A percentile compares a stretch with the other conserved stretches of the same genome.
phyloP scores from a whole-genome alignment of 23 tunicate genomes.

The Halocynthia aurantium region DNA sequence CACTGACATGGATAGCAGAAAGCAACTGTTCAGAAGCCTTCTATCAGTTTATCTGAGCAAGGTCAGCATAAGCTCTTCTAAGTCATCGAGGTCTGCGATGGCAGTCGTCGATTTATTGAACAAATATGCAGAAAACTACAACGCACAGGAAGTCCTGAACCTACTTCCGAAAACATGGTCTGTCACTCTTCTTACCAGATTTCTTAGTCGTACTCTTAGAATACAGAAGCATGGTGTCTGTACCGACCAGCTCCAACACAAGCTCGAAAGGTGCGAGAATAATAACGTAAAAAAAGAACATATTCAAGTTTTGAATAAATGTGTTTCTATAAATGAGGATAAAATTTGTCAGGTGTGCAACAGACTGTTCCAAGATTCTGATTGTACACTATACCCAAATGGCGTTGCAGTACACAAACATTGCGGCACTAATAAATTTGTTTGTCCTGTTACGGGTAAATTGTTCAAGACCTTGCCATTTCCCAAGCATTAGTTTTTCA shows the following conservation, averaged over 20 bases:
- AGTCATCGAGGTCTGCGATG: constrained; percentile 13
- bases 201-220: constrained; percentile 33
- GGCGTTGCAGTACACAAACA: constrained; percentile 66
- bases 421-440: constrained; percentile 57
- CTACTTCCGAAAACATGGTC: constrained; percentile 68
- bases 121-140: constrained; percentile 50
- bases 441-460: constrained; percentile 92
- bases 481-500: no score
- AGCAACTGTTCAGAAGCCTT: constrained; percentile 42
- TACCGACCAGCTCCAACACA: constrained; percentile 35
- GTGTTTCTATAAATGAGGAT: constrained; percentile 45
- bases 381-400: constrained; percentile 72
- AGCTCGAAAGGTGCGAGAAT: constrained; percentile 31
- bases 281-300: constrained; percentile 29
- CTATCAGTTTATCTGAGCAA: constrained; percentile 54
- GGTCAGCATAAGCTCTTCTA: constrained; percentile 20
- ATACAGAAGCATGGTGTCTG: constrained; percentile 20
- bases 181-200: constrained; percentile 24
- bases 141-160: constrained; percentile 47
- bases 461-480: constrained; percentile 24
- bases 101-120: constrained; percentile 60
- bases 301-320: constrained; percentile 10
- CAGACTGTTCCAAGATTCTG: constrained; percentile 22
- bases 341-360: constrained; percentile 61
- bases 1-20: constrained; percentile 9